These are phyloP conservation scores for Panthera leo DNA, from an alignment of 2,113 vertebrate species.

Conservation along the genomic window DNA sequence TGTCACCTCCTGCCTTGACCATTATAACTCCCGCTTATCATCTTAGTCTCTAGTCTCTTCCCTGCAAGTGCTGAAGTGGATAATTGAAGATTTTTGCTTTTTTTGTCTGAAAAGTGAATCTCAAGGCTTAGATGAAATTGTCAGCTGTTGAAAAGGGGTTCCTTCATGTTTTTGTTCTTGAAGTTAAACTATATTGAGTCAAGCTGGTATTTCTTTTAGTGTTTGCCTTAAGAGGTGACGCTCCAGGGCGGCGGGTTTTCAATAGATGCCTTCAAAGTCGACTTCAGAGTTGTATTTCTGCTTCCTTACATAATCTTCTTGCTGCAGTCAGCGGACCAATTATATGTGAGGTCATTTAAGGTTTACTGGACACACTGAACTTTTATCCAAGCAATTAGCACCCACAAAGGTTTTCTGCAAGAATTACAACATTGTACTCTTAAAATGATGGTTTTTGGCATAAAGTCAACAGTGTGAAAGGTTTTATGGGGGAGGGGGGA, in stretches of 20 bases:
- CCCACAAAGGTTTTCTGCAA: slow-evolving; percentile 10
- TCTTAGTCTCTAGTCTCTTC: neutral
- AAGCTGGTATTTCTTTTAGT: slow-evolving; percentile 36
- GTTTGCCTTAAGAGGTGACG: slow-evolving; percentile 32
- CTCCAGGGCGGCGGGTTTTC: neutral
- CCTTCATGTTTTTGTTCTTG: slow-evolving; percentile 61
- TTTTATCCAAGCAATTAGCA: neutral
- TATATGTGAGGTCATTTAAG: slow-evolving; percentile 34
- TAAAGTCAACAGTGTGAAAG: neutral
- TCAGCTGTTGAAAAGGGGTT: slow-evolving; percentile 35
- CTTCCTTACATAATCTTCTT: slow-evolving; percentile 42
- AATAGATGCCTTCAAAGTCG: slow-evolving; percentile 32
- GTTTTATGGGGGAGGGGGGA: neutral
- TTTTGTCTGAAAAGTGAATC: slow-evolving; percentile 53
- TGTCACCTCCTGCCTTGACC: slow-evolving; percentile 28
- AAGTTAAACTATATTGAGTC: slow-evolving; percentile 58
- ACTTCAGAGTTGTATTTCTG: slow-evolving; percentile 22
- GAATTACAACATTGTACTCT: slow-evolving; percentile 11
- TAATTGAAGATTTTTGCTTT: slow-evolving; percentile 48
- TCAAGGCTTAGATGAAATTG: slow-evolving; percentile 45
- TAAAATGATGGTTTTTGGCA: neutral
- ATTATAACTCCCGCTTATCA: neutral
- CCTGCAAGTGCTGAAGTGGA: neutral
- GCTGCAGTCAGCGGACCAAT: slow-evolving; percentile 2
- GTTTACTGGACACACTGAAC: slow-evolving; percentile 50